Percentiles rank a stretch among this genome's conserved stretches.
phyloP scores from a whole-genome alignment of 2,113 vertebrate species.

The Thamnophis sirtalis region DNA sequence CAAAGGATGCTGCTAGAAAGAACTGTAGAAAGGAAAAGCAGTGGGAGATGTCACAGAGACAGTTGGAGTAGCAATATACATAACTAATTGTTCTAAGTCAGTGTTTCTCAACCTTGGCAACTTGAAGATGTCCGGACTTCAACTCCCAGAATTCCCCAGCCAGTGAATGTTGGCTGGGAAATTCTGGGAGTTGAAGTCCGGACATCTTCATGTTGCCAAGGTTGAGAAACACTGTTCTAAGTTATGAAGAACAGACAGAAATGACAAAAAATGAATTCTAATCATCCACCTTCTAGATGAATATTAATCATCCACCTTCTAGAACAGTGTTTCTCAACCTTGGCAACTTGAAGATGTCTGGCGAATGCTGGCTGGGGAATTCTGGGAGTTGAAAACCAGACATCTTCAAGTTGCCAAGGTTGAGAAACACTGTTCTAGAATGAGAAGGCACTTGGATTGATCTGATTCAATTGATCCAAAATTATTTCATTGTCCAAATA shows the following conservation, averaged over 20 bases:
- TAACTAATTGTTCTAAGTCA: background rate
- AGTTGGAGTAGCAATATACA: background rate
- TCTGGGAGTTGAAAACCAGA: no score
- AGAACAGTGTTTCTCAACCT: no score
- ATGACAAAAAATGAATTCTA: background rate
- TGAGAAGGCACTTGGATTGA: background rate
- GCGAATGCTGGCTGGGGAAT: no score
- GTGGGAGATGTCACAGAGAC: background rate
- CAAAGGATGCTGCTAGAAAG: background rate
- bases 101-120: no score
- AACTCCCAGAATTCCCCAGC: no score
- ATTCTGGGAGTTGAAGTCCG: no score
- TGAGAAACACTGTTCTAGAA: no score
- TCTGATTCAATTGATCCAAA: background rate
- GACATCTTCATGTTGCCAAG: no score
- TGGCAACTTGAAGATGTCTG: no score
- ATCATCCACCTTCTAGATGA: background rate
- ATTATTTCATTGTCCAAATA: background rate
- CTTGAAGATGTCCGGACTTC: no score
- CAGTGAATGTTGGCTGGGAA: no score
- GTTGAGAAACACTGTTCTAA: background rate
- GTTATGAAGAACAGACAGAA: background rate
- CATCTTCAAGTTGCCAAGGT: no score
- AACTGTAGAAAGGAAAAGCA: background rate
- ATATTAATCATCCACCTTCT: background rate